A percentile compares a stretch with the other conserved stretches of the same genome.
phyloP scores from a whole-genome alignment of 1,140 invertebrate genomes.

The Aphidius ervi region DNA sequence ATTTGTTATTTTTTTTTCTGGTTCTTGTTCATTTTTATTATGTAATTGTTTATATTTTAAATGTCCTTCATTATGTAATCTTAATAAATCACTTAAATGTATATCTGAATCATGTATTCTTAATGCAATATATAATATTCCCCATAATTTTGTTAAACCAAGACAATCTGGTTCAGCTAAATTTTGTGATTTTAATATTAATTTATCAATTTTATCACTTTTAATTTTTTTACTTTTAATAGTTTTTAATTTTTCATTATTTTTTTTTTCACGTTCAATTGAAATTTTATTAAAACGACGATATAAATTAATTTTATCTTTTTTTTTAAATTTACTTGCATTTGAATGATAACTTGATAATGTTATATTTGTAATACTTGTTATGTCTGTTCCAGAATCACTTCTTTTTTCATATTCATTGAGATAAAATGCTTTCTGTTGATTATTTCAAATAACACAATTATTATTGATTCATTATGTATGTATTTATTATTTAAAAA shows the following conservation, averaged over 20 bases:
- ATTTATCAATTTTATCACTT: background rate
- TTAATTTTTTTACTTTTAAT: conserved; percentile 38
- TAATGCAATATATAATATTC: conserved; percentile 55
- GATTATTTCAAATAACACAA: too few relatives aligned
- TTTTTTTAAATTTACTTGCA: background rate
- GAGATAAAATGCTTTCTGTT: too few relatives aligned
- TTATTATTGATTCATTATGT: too few relatives aligned
- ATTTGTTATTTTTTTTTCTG: conserved; percentile 28
- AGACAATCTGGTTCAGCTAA: conserved; percentile 42
- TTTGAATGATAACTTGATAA: conserved; percentile 20
- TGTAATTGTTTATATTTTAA: conserved; percentile 10
- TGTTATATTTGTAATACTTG: conserved; percentile 7
- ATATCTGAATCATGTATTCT: conserved; percentile 56
- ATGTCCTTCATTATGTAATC: conserved; percentile 35
- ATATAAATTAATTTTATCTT: conserved; percentile 1
- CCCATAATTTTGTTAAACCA: conserved; percentile 50
- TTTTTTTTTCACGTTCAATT: conserved; percentile 37
- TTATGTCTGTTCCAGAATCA: too few relatives aligned
- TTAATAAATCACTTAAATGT: conserved; percentile 58
- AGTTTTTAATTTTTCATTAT: conserved; percentile 37
- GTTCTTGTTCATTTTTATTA: conserved; percentile 44
- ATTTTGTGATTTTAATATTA: conserved; percentile 32
- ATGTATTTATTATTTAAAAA: too few relatives aligned
- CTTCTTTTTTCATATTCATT: too few relatives aligned
- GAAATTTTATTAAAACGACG: conserved; percentile 42